phyloP scores from a whole-genome alignment of 2,888 invertebrate genomes.

The Azorinus chamasolen region DNA sequence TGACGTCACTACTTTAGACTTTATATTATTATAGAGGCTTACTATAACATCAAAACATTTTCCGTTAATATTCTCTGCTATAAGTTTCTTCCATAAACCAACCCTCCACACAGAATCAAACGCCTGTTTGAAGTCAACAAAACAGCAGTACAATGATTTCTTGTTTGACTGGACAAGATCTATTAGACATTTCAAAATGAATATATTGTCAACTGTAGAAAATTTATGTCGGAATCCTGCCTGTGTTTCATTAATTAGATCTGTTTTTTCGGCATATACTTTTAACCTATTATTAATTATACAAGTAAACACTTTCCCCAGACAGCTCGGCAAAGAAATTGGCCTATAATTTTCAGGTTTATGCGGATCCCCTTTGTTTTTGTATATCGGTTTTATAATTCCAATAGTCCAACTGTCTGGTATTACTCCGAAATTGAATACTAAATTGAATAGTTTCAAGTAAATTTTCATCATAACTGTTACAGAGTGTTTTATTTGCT shows the following conservation, averaged over 20 bases:
- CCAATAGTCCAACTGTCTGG: slow-evolving; percentile 26
- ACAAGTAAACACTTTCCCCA: slow-evolving; percentile 34
- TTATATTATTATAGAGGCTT: slow-evolving; percentile 20
- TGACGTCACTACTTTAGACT: slow-evolving; percentile 4
- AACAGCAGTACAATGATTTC: slow-evolving; percentile 13
- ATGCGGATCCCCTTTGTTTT: slow-evolving; percentile 21
- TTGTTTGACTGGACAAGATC: slow-evolving; percentile 8
- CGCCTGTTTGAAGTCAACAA: slow-evolving; percentile 10
- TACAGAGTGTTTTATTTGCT: slow-evolving; percentile 18
- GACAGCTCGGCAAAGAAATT: slow-evolving; percentile 28
- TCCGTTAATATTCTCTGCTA: slow-evolving; percentile 18
- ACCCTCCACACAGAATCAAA: slow-evolving; percentile 7
- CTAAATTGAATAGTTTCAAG: slow-evolving; percentile 13
- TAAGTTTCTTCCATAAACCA: slow-evolving; percentile 14
- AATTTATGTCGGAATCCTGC: slow-evolving; percentile 18
- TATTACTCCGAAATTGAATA: slow-evolving; percentile 13
- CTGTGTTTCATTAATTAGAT: slow-evolving; percentile 8
- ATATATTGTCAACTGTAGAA: slow-evolving; percentile 16
- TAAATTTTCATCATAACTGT: slow-evolving; percentile 11
- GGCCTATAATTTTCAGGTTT: slow-evolving; percentile 25
- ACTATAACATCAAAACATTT: slow-evolving; percentile 16
- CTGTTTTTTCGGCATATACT: neutral
- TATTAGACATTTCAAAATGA: slow-evolving; percentile 19
- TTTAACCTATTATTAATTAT: slow-evolving; percentile 26
- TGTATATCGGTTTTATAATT: slow-evolving; percentile 23